phyloP scores from a whole-genome alignment of 2,888 invertebrate species.

The Ypsolopha scabrella region DNA sequence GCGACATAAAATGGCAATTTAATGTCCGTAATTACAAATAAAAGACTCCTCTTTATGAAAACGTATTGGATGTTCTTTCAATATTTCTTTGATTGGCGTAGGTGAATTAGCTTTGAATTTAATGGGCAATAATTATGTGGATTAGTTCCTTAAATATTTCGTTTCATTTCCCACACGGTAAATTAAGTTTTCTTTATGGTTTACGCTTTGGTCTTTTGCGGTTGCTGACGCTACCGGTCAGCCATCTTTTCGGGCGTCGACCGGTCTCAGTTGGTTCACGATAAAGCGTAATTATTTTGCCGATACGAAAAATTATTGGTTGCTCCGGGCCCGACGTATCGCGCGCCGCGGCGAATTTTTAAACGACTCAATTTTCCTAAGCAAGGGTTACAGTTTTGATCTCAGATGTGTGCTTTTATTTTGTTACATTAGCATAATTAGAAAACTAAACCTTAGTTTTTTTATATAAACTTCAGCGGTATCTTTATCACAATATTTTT shows the following conservation, averaged over 20 bases:
- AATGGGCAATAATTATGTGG: background rate
- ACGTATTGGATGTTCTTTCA: background rate
- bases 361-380: conserved; percentile 49
- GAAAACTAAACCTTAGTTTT: background rate
- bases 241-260: conserved; percentile 50
- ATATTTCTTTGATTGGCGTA: background rate
- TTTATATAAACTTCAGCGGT: background rate
- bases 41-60: background rate
- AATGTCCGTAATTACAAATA: background rate
- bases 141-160: background rate
- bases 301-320: conserved; percentile 60
- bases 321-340: conserved; percentile 30
- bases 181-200: background rate
- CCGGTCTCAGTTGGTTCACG: conserved; percentile 46
- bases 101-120: background rate
- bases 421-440: conserved; percentile 1
- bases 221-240: conserved; percentile 18
- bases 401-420: background rate
- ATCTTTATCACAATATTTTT: background rate
- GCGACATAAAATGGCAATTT: conserved; percentile 1
- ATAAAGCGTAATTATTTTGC: conserved; percentile 61
- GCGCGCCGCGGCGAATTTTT: conserved; percentile 34
- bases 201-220: background rate
- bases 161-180: background rate
- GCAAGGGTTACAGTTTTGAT: conserved; percentile 5